Conservation (phyloP, 2,797 vertebrate species). For the Poeciliopsis gracilis region DNA sequence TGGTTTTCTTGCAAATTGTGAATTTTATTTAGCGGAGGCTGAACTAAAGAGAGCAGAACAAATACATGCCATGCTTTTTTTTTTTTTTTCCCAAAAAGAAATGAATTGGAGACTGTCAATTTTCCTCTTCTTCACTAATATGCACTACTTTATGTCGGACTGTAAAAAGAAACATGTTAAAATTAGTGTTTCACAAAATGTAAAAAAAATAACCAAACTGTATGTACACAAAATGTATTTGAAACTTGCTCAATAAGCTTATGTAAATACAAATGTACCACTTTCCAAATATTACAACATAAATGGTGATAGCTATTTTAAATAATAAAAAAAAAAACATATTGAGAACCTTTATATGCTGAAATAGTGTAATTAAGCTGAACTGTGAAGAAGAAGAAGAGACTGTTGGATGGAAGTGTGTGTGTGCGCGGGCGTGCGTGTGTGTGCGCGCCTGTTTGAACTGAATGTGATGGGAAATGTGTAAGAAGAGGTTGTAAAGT, state of each 20-base stretch:
- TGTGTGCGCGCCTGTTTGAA: constrained; percentile 19
- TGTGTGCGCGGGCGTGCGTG: constrained; percentile 12
- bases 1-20: not conserved
- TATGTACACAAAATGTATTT: constrained; percentile 76
- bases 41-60: not conserved
- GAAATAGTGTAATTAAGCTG: constrained; percentile 80
- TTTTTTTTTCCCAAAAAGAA: not conserved
- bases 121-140: not conserved
- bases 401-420: constrained; percentile 46
- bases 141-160: not conserved
- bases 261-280: constrained; percentile 85
- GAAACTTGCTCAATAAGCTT: constrained; percentile 79
- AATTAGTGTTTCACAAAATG: constrained; percentile 1
- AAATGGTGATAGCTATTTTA: constrained; percentile 81
- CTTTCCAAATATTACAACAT: constrained; percentile 81
- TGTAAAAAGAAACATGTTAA: not conserved
- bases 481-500: constrained; percentile 42
- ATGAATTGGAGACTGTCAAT: not conserved
- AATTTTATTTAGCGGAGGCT: not conserved
- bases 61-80: not conserved
- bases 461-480: constrained; percentile 33
- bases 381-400: constrained; percentile 80
- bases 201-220: no score
- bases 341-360: constrained; percentile 68
- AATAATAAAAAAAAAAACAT: constrained; percentile 64